These are phyloP conservation scores for Torymus aiolomorphi DNA, from an alignment of 2,888 invertebrate genomes.

Conservation along the genomic window DNA sequence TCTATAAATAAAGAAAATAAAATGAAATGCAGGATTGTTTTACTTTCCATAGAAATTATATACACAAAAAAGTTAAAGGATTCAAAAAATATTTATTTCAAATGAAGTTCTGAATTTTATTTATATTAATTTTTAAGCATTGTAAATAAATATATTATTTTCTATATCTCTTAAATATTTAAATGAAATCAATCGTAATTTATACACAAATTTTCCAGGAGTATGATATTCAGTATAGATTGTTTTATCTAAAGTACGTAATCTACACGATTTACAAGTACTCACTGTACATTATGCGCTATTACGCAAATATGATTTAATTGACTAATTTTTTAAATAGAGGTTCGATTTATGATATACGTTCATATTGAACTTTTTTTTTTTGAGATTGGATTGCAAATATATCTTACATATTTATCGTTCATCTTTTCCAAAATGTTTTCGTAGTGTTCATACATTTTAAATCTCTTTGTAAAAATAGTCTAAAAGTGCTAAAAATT, in stretches of 20 bases:
- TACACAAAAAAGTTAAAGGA: too few relatives aligned
- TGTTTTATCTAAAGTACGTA: constrained; percentile 23
- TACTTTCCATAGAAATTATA: background rate
- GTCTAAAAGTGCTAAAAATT: background rate
- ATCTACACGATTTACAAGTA: constrained; percentile 30
- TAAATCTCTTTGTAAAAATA: constrained; percentile 1
- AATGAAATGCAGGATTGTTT: background rate
- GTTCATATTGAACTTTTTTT: constrained; percentile 22
- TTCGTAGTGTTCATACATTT: background rate
- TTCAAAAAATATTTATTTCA: background rate
- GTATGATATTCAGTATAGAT: constrained; percentile 15
- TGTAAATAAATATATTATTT: background rate
- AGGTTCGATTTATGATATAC: constrained; percentile 1
- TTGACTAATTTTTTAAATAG: constrained; percentile 42
- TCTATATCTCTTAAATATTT: constrained; percentile 1
- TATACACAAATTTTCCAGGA: background rate
- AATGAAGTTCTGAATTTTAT: background rate
- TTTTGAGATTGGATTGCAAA: constrained; percentile 3
- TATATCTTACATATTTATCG: background rate
- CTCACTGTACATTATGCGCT: constrained; percentile 31
- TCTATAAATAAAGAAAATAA: too few relatives aligned
- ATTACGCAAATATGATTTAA: constrained; percentile 21
- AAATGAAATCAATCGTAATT: constrained; percentile 28
- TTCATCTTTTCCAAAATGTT: background rate
- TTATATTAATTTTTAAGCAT: background rate